Conservation (phyloP, 2,888 invertebrate genomes). For the Shargacucullia verbasci region DNA sequence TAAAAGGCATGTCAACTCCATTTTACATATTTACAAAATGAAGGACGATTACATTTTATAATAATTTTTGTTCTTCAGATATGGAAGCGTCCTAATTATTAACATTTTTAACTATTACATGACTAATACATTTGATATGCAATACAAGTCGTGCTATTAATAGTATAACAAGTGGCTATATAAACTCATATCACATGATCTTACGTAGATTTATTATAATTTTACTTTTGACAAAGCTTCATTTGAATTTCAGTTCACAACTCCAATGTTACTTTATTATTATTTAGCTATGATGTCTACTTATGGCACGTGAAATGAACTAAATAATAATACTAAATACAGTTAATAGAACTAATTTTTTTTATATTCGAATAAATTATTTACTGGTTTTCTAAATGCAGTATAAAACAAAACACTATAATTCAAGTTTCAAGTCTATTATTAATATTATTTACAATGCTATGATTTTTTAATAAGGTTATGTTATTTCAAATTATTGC, state of each 20-base stretch:
- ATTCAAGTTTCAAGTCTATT: slow-evolving; percentile 37
- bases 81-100: slow-evolving; percentile 69
- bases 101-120: slow-evolving; percentile 69
- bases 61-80: slow-evolving; percentile 63
- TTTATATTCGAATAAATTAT: slow-evolving; percentile 47
- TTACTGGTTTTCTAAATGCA: slow-evolving; percentile 38
- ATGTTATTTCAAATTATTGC: slow-evolving; percentile 81
- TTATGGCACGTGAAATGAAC: slow-evolving; percentile 84
- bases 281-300: slow-evolving; percentile 71
- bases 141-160: slow-evolving; percentile 86
- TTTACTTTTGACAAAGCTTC: slow-evolving; percentile 78
- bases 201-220: slow-evolving; percentile 83
- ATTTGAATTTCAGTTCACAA: slow-evolving; percentile 86
- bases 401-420: slow-evolving; percentile 35
- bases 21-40: slow-evolving; percentile 59
- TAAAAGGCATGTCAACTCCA: slow-evolving; percentile 64
- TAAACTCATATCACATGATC: slow-evolving; percentile 86
- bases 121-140: slow-evolving; percentile 85
- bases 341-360: slow-evolving; percentile 48
- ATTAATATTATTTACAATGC: slow-evolving; percentile 50
- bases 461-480: slow-evolving; percentile 46
- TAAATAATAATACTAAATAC: slow-evolving; percentile 62
- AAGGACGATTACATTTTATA: slow-evolving; percentile 54
- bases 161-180: slow-evolving; percentile 86
- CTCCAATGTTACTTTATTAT: slow-evolving; percentile 80